Conservation (phyloP, 2,888 invertebrate genomes). For the Amphipoea lucens region DNA sequence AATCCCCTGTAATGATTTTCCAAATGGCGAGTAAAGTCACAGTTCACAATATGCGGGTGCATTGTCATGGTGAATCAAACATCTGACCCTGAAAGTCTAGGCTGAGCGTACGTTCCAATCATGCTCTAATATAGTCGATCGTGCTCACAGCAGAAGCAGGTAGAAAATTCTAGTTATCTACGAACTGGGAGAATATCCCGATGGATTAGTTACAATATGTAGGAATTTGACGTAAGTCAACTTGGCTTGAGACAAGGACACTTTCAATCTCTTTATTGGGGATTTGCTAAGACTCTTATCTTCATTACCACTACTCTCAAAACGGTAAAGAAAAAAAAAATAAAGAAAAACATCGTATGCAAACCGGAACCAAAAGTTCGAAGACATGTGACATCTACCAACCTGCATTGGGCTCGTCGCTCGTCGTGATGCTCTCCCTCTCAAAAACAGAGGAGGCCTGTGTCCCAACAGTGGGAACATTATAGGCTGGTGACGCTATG, state of each 20-base stretch:
- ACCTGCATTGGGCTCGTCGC: too few species aligned
- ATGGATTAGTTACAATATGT: not conserved
- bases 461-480: too few species aligned
- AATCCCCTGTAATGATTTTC: constrained; percentile 27
- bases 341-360: too few species aligned
- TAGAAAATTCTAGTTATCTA: too few species aligned
- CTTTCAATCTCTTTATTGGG: not conserved
- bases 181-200: not conserved
- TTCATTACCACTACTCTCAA: not conserved
- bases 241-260: not conserved
- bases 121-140: not conserved
- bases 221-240: not conserved
- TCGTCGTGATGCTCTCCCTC: not conserved
- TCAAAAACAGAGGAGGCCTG: too few species aligned
- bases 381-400: too few species aligned
- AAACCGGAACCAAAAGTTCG: not conserved
- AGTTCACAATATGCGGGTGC: constrained; percentile 29
- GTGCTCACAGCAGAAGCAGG: not conserved
- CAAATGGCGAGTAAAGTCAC: not conserved
- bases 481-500: too few species aligned
- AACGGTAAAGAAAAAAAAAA: too few species aligned
- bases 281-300: not conserved
- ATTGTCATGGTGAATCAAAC: constrained; percentile 45
- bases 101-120: constrained; percentile 3
- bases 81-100: constrained; percentile 43